These are phyloP conservation scores for Luscinia megarhynchos DNA, from an alignment of 2,797 vertebrate genomes.

Conservation along the genomic window DNA sequence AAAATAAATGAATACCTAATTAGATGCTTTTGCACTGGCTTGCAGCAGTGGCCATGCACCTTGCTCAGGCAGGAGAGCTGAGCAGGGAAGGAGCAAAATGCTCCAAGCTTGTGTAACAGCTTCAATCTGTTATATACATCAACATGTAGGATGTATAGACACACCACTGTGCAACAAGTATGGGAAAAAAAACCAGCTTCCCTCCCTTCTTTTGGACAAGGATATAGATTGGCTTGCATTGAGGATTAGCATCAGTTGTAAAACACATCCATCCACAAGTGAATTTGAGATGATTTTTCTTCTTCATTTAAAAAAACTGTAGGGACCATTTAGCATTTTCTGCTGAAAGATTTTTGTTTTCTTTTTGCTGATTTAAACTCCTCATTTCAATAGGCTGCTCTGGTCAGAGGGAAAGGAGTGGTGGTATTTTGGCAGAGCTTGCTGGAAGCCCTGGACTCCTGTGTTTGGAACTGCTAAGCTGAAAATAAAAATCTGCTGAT, in stretches of 20 bases:
- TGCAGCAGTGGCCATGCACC: background rate
- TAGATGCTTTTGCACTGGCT: background rate
- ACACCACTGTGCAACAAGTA: background rate
- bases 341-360: background rate
- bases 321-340: background rate
- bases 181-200: background rate
- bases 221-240: background rate
- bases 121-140: background rate
- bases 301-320: background rate
- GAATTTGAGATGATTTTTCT: background rate
- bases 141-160: background rate
- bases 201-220: background rate
- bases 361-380: background rate
- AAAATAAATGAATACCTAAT: background rate
- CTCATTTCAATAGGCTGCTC: background rate
- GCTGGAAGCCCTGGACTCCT: background rate
- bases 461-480: background rate
- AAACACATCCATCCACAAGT: background rate
- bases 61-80: background rate
- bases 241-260: background rate
- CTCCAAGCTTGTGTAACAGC: background rate
- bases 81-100: background rate
- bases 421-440: background rate
- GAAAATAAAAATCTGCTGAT: constrained; percentile 13
- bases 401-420: background rate